Evolutionary conservation across 2,113 vertebrate species (phyloP), one percentile per base, ranked within the genome.

Genomic region (Gavialis gangeticus): DNA sequence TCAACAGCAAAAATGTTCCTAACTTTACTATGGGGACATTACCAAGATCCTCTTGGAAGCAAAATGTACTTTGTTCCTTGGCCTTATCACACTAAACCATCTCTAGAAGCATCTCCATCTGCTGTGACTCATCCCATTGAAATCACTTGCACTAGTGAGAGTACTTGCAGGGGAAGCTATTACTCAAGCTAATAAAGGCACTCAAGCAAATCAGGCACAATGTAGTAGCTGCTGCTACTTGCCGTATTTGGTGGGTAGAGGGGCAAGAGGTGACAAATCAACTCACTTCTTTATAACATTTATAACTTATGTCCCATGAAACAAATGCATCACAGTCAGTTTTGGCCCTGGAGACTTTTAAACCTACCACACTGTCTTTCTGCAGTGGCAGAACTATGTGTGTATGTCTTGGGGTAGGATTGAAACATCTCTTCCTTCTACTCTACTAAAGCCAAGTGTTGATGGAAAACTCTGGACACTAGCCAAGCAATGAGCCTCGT

Each of bases 1-100:
- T 89, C 76, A 69, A 85, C 12, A 94, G 27, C 55, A 94, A 79
- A 96, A 94, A 64, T 64, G 63, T 75, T 69, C 17, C 24, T 92
- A 16, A 64, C 9, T 46, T 92, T 13, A 5, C 28, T 56, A 46
- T 27, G 21, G 37, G 80, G 87, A 92, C 4, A 4, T 27, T 8
- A 46, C 2, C 17, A 83, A 82, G 57, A 71, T 57, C 56, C 85
- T 76, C 22, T 4, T 83, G 34, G 13, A 14, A 54, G 21, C 18
- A 71, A 71, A 37, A 5, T 6, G 5, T 28, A 10, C 58, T 84
- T 71, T 80, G 55, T 60, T 15, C 5, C 2, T 83, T 19, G 76
- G 77, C 76, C 54, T 69, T 69, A 69, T 71, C 12, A 46, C n/a
- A 9, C 9, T 67, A 78, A 62, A 71, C 62, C 28, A 24, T 4